Conservation (phyloP, 92 coral and sea anemone genomes). For the Parazoanthus darwini region DNA sequence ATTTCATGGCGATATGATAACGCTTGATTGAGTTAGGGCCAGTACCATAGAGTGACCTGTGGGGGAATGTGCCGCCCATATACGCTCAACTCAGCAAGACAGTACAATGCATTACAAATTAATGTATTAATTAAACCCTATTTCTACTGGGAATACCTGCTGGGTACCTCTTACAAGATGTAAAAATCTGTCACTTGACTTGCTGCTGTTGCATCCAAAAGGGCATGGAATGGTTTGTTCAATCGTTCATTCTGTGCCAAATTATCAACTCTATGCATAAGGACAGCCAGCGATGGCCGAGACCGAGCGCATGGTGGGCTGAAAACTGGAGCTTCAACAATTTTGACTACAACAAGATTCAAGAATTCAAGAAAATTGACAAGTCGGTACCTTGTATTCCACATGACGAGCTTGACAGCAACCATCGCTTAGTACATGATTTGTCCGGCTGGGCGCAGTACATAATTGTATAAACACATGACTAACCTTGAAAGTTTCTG, state of each 20-base stretch:
- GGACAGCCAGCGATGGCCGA: slow-evolving; percentile 21
- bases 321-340: slow-evolving; percentile 47
- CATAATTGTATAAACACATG: neutral
- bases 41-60: neutral
- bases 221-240: slow-evolving; percentile 38
- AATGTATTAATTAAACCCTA: neutral
- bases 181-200: slow-evolving; percentile 41
- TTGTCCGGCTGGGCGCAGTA: slow-evolving; percentile 20
- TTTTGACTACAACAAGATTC: slow-evolving; percentile 32
- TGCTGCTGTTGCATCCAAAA: slow-evolving; percentile 43
- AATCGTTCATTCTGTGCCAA: slow-evolving; percentile 40
- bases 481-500: slow-evolving; percentile 36
- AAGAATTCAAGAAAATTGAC: slow-evolving; percentile 32
- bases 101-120: neutral
- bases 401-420: slow-evolving; percentile 37
- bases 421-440: neutral
- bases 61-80: neutral
- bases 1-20: too few relatives aligned
- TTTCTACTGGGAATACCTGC: slow-evolving; percentile 59
- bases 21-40: too few relatives aligned
- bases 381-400: slow-evolving; percentile 44
- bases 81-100: slow-evolving; percentile 18
- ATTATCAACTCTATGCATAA: slow-evolving; percentile 15
- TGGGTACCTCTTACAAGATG: slow-evolving; percentile 64
- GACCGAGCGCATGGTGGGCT: slow-evolving; percentile 38